phyloP scores from a whole-genome alignment of 2,888 invertebrate species.

The Penaeus monodon region DNA sequence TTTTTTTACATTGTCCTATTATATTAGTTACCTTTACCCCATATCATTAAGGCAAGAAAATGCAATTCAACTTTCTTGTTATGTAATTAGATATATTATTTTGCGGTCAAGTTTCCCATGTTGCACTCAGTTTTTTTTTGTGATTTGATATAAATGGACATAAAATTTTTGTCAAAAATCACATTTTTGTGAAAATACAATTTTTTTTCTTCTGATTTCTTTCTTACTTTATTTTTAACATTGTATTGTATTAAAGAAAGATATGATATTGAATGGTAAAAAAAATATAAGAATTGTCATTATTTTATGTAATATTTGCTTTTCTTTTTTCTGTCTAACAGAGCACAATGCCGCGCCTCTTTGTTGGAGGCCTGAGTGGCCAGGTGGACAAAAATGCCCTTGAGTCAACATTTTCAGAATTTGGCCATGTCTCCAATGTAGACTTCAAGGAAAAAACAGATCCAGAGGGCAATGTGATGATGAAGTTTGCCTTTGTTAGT shows the following conservation, averaged over 20 bases:
- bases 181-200: too few relatives aligned
- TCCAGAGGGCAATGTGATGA: constrained; percentile 36
- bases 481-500: constrained; percentile 33
- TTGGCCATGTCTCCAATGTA: constrained; percentile 10
- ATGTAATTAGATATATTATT: too few relatives aligned
- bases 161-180: too few relatives aligned
- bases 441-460: constrained; percentile 45
- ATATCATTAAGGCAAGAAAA: too few relatives aligned
- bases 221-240: not conserved
- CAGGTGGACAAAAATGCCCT: constrained; percentile 20
- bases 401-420: not conserved
- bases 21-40: too few relatives aligned
- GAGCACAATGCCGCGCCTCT: constrained; percentile 25
- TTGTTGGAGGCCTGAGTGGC: constrained; percentile 38
- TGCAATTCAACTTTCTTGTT: too few relatives aligned
- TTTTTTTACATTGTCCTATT: too few relatives aligned
- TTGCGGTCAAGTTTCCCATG: too few relatives aligned
- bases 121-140: too few relatives aligned
- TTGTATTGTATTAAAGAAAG: not conserved
- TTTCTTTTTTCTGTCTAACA: constrained; percentile 5
- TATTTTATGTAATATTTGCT: not conserved
- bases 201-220: too few relatives aligned
- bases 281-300: not conserved
- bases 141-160: too few relatives aligned
- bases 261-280: not conserved